Percentiles rank a stretch among this genome's conserved stretches.
Conservation (phyloP, 2,113 vertebrate species). For the Myiozetetes cayanensis region DNA sequence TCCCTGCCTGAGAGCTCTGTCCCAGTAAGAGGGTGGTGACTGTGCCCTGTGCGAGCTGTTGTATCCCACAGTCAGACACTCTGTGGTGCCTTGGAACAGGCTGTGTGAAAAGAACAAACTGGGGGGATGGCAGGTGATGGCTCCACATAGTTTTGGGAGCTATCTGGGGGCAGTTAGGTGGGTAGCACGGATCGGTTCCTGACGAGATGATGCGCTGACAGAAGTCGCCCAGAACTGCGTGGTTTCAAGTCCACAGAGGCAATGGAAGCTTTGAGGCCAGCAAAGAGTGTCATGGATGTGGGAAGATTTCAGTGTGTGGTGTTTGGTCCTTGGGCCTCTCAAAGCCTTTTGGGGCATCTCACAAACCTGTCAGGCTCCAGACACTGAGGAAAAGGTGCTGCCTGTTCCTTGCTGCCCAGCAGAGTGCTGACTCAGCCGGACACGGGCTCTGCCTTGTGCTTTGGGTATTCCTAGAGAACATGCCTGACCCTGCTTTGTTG, state of each 20-base stretch:
- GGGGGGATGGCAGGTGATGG: background rate
- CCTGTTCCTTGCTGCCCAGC: background rate
- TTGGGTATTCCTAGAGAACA: constrained; percentile 30
- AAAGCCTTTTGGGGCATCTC: background rate
- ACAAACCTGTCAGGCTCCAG: background rate
- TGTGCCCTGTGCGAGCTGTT: rapidly evolving
- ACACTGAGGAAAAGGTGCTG: background rate
- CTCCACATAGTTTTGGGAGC: background rate
- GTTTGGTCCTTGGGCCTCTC: background rate
- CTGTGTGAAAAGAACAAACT: background rate
- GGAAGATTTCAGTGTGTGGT: rapidly evolving
- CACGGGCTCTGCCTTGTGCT: background rate
- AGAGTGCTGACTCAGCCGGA: background rate
- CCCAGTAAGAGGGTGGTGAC: background rate
- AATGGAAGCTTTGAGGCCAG: background rate
- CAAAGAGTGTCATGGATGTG: rapidly evolving
- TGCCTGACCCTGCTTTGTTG: constrained; percentile 28
- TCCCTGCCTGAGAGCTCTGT: background rate
- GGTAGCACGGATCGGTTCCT: background rate
- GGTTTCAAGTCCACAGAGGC: background rate
- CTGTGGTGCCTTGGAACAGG: rapidly evolving
- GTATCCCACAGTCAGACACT: too few relatives aligned
- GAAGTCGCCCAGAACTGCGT: rapidly evolving
- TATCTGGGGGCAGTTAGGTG: rapidly evolving
- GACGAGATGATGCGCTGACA: background rate